A percentile compares a stretch with the other conserved stretches of the same genome.
These are phyloP conservation scores for Micropterix aruncella DNA, from an alignment of 2,888 invertebrate genomes.

Conservation along the genomic window DNA sequence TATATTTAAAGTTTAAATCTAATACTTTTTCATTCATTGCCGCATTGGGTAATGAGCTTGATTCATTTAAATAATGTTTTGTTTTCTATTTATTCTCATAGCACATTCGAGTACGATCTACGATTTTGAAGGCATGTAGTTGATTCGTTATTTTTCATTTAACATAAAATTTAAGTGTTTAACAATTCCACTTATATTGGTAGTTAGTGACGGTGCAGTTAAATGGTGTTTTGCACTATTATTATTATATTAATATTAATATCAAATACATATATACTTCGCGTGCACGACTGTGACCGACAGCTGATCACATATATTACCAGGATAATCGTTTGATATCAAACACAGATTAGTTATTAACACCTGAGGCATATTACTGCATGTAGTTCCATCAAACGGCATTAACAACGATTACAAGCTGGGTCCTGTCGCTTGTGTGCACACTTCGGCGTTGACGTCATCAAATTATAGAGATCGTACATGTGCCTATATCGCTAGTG, in stretches of 20 bases:
- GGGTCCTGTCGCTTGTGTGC: no score
- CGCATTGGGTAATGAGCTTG: not conserved
- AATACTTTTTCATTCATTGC: not conserved
- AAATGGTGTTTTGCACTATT: no score
- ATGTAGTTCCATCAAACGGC: not conserved
- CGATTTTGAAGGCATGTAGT: not conserved
- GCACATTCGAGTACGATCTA: not conserved
- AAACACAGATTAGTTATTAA: not conserved
- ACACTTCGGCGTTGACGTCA: no score
- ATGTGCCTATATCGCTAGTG: no score
- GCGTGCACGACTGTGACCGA: not conserved
- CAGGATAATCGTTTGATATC: not conserved
- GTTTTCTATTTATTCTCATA: slow-evolving; percentile 2
- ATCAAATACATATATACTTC: no score
- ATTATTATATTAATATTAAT: no score
- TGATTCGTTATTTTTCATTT: not conserved
- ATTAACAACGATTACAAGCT: no score
- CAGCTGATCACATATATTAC: not conserved
- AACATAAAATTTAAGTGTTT: not conserved
- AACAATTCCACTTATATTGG: no score
- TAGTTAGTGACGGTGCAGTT: no score
- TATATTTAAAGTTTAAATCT: slow-evolving; percentile 16
- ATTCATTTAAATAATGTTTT: slow-evolving; percentile 3
- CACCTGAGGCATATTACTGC: not conserved
- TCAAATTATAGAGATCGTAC: no score